Percentiles rank a stretch among this genome's conserved stretches.
Conservation (phyloP, 2,888 invertebrate species). For the Melanostoma mellinum region DNA sequence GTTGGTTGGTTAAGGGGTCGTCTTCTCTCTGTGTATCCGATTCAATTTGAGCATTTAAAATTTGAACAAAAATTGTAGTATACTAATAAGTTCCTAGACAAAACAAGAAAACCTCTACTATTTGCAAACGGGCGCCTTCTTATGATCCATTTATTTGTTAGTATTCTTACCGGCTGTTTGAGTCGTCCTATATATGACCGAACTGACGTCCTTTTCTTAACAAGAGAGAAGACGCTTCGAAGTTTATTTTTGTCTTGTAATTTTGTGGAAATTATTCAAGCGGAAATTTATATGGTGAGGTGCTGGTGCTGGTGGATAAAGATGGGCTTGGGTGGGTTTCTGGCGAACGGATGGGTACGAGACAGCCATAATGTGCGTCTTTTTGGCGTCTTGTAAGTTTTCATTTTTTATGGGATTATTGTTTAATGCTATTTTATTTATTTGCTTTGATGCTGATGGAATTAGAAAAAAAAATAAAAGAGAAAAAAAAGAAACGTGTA, state of each 20-base stretch:
- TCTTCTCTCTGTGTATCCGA: constrained; percentile 21
- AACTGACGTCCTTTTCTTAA: background rate
- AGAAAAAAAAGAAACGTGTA: background rate
- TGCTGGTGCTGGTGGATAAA: background rate
- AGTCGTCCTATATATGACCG: constrained; percentile 6
- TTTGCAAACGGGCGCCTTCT: constrained; percentile 58
- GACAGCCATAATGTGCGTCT: constrained; percentile 28
- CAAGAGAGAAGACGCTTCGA: background rate
- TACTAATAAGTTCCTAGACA: constrained; percentile 66
- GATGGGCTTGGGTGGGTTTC: background rate
- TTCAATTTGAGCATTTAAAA: constrained; percentile 39
- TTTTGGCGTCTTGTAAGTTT: constrained; percentile 62
- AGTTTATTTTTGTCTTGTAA: constrained; percentile 48
- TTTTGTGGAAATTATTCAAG: constrained; percentile 52
- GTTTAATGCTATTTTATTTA: constrained; percentile 58
- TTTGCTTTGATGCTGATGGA: constrained; percentile 35
- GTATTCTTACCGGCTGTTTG: constrained; percentile 42
- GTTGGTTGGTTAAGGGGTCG: constrained; percentile 27
- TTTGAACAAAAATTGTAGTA: constrained; percentile 45
- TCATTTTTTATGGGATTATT: constrained; percentile 59
- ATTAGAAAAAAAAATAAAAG: constrained; percentile 13
- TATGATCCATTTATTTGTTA: constrained; percentile 50
- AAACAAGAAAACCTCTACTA: constrained; percentile 66
- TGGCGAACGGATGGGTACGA: background rate
- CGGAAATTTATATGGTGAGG: constrained; percentile 36